These are phyloP conservation scores for Propithecus perrieri DNA, from an alignment of 2,797 vertebrate genomes.

Conservation along the genomic window DNA sequence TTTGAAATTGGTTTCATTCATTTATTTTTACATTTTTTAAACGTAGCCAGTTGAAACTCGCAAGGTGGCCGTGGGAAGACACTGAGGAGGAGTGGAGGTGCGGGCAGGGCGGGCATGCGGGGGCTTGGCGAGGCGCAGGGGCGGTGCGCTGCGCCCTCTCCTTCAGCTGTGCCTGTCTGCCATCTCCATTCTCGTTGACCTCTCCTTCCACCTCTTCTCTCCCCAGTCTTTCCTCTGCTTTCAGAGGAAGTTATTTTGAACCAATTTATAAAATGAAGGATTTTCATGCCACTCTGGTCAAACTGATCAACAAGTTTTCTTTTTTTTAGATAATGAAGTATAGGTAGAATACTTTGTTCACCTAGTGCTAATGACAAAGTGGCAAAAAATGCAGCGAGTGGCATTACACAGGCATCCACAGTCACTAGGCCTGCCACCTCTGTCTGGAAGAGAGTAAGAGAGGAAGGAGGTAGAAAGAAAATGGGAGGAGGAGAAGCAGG, in stretches of 20 bases:
- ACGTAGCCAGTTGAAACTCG: not conserved
- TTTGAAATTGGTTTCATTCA: not conserved
- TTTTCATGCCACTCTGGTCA: not conserved
- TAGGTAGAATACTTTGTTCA: not conserved
- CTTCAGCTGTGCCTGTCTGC: no score
- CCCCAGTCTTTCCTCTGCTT: not conserved
- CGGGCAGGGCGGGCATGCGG: fast-evolving
- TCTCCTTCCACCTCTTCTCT: not conserved
- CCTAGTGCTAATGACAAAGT: not conserved
- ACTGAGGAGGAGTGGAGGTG: not conserved
- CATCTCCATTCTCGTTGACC: not conserved
- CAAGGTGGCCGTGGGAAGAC: not conserved
- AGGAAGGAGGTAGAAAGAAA: not conserved
- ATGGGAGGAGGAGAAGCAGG: not conserved
- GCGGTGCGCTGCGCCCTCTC: not conserved
- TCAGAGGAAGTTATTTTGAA: not conserved
- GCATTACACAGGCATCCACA: not conserved
- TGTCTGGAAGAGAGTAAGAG: not conserved
- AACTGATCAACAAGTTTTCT: not conserved
- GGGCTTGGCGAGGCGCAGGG: fast-evolving
- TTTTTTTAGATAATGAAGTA: not conserved
- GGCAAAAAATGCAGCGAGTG: not conserved
- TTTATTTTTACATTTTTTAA: not conserved
- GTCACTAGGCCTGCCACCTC: not conserved
- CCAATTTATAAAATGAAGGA: not conserved